Percentiles rank a stretch among this genome's conserved stretches.
Evolutionary conservation across 2,888 invertebrate genomes (phyloP).

Genomic region (Caenorhabditis sp.): DNA sequence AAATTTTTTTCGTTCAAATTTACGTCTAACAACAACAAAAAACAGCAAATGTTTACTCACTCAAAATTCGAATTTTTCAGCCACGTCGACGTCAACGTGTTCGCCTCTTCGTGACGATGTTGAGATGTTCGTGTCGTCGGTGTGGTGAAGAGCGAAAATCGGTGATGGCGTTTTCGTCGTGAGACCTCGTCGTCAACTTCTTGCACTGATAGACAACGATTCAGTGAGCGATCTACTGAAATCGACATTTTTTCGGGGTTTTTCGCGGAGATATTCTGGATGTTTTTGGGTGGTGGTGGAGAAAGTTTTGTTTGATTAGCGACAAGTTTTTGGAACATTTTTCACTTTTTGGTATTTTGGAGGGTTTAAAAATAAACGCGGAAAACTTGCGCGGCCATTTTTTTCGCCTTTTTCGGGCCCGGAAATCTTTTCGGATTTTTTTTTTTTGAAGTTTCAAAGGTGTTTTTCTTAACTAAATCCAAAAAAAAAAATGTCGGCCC

Average conservation of each 20-base stretch:
- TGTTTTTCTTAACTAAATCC: too few relatives aligned
- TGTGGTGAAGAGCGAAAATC: conserved; percentile 33
- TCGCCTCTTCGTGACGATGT: conserved; percentile 8
- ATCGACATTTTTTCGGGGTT: not conserved
- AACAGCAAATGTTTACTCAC: conserved; percentile 21
- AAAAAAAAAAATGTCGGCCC: too few relatives aligned
- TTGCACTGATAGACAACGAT: not conserved
- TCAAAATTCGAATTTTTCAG: conserved; percentile 48
- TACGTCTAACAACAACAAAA: not conserved
- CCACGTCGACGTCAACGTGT: conserved; percentile 48
- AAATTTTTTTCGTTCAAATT: too few relatives aligned
- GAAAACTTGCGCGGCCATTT: too few relatives aligned
- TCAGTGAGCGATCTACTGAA: not conserved
- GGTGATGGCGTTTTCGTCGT: not conserved
- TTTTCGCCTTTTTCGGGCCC: too few relatives aligned
- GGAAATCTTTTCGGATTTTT: too few relatives aligned
- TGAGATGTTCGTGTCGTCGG: conserved; percentile 4
- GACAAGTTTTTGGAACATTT: too few relatives aligned
- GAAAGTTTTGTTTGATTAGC: too few relatives aligned
- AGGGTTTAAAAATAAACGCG: too few relatives aligned
- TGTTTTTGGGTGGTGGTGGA: not conserved
- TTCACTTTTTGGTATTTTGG: too few relatives aligned
- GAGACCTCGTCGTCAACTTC: not conserved
- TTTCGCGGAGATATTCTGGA: not conserved
- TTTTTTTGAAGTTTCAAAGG: too few relatives aligned